phyloP scores from a whole-genome alignment of 1,140 invertebrate species.

The Acromyrmex echinatior region DNA sequence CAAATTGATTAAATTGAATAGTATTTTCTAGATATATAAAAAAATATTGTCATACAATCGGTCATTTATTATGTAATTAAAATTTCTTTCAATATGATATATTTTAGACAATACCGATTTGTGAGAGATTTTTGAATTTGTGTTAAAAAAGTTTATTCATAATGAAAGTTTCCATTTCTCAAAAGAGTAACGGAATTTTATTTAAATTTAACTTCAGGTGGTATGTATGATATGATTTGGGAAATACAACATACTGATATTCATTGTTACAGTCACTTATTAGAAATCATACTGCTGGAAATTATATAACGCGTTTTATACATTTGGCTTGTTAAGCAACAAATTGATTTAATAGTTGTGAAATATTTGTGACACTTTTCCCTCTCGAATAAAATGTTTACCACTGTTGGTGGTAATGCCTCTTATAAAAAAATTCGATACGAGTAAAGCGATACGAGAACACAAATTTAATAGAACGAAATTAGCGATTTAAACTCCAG shows the following conservation, averaged over 20 bases:
- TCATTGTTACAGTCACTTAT: conserved; percentile 19
- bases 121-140: background rate
- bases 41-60: background rate
- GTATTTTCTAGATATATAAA: background rate
- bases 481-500: background rate
- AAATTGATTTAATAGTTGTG: conserved; percentile 40
- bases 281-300: conserved; percentile 46
- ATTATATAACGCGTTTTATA: conserved; percentile 28
- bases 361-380: conserved; percentile 33
- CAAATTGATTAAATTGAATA: background rate
- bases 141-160: background rate
- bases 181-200: conserved; percentile 31
- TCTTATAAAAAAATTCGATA: conserved; percentile 18
- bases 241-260: conserved; percentile 28
- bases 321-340: conserved; percentile 16
- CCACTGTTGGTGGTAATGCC: background rate
- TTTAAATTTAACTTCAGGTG: conserved; percentile 44
- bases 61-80: background rate
- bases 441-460: background rate
- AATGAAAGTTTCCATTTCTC: background rate
- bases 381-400: conserved; percentile 12
- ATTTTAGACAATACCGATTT: background rate
- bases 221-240: conserved; percentile 42
- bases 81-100: background rate
- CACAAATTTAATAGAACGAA: conserved; percentile 1